These are phyloP conservation scores for Kryptopterus vitreolus DNA, from an alignment of 2,797 vertebrate species.

Conservation along the genomic window DNA sequence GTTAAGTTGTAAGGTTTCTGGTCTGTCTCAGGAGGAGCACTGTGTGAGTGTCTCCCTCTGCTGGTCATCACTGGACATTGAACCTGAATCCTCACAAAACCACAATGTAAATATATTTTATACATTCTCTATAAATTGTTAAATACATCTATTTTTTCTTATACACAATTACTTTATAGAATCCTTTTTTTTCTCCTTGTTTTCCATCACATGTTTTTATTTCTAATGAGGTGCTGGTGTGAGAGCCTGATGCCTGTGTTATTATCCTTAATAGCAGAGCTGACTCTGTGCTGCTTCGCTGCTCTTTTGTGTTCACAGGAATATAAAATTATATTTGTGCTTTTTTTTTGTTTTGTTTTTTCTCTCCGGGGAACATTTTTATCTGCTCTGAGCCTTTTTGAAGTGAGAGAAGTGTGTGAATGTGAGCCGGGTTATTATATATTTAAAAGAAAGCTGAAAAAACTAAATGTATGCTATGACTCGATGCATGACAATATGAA, in stretches of 20 bases:
- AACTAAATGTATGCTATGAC: background rate
- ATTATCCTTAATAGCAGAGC: conserved; percentile 40
- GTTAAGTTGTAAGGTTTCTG: background rate
- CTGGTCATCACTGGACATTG: background rate
- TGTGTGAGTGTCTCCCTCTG: conserved; percentile 20
- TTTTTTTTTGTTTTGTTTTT: no score
- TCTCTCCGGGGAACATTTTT: conserved; percentile 16
- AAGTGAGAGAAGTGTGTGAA: conserved; percentile 8
- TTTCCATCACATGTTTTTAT: conserved; percentile 12
- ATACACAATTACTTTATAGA: conserved; percentile 54
- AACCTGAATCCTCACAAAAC: background rate
- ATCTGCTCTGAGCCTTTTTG: conserved; percentile 9
- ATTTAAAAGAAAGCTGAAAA: background rate
- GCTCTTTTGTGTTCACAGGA: background rate
- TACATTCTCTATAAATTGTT: conserved; percentile 57
- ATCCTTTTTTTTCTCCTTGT: conserved; percentile 30
- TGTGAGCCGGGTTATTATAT: conserved; percentile 22
- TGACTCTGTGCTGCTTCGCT: conserved; percentile 20
- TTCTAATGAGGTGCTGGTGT: conserved; percentile 3
- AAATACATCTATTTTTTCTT: conserved; percentile 58
- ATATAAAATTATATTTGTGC: background rate
- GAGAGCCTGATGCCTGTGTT: conserved; percentile 22
- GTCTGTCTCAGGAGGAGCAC: background rate
- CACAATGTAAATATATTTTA: conserved; percentile 57
- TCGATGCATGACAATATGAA: conserved; percentile 23